Evolutionary conservation across 2,888 invertebrate species (phyloP), one percentile per base, ranked within the genome.

Genomic region (Germaria angustata): DNA sequence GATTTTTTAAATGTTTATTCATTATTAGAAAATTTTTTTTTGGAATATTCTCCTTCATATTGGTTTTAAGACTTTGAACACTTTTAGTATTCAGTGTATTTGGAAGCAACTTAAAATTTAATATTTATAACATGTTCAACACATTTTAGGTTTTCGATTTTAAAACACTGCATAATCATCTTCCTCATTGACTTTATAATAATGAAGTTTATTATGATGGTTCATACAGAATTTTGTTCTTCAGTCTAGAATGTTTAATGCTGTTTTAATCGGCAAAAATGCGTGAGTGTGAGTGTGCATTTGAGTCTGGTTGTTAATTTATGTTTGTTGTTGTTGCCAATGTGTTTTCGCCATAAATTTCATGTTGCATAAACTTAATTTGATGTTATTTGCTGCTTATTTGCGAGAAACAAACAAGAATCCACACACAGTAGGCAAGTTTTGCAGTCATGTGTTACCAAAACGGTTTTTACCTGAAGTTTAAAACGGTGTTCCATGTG

Each of bases 401-500:
- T 76, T 69, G 44, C 6, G 36, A 39, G 49, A 41, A 34, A 20
- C 7, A 44, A 59, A 68, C 49, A 22, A 63, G 51, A 69, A 51
- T 49, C 17, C 68, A 51, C 46, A 46, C 36, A 46, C 36, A 32
- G 53, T 15, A 32, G 53, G 71, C 51, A 77, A 72, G 66, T 69
- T 72, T 78, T 17, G 66, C 82, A 82, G 75, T 82, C 82, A 82
- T 82, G 82, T 82, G 82, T 82, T 66, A 79, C 79, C 71, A 82
- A 82, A 79, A 75, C 76, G 71, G 59, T 79, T 72, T 66, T 72
- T 73, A 69, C 44, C 59, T 73, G 66, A 72, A 63, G 79, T 66
- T 79, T 28, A 44, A 66, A 73, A 73, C 66, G 24, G 79, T 73
- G 66, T 66, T 65, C 41, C 44, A 9, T 24, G 22, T 44, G 41